Evolutionary conservation across 2,888 invertebrate species (phyloP).

Genomic region (Alviniconcha strummeri): DNA sequence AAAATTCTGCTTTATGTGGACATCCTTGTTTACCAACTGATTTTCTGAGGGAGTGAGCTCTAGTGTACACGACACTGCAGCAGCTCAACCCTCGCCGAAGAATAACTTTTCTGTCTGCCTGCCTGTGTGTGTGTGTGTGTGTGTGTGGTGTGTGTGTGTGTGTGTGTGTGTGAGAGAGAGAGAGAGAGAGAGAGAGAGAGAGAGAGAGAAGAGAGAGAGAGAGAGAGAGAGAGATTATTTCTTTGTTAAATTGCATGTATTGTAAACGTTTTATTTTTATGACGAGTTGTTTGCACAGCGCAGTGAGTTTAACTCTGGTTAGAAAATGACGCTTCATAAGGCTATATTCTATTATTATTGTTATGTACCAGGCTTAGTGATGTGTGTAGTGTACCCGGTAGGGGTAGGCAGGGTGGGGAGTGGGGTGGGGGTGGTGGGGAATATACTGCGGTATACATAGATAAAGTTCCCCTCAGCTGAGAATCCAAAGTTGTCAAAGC

Average conservation of each 20-base stretch:
- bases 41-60: too few species aligned
- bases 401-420: too few species aligned
- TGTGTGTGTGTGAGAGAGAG: constrained; percentile 1
- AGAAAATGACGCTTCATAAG: not conserved
- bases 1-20: not conserved
- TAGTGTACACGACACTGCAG: not conserved
- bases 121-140: not conserved
- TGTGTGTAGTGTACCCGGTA: too few species aligned
- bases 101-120: not conserved
- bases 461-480: too few species aligned
- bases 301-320: not conserved
- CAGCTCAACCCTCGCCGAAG: not conserved
- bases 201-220: not conserved
- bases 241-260: too few species aligned
- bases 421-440: too few species aligned
- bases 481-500: too few species aligned
- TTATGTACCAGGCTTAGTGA: too few species aligned
- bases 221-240: not conserved
- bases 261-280: too few species aligned
- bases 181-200: not conserved
- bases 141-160: not conserved
- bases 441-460: too few species aligned
- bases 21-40: not conserved
- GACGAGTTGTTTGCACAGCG: not conserved
- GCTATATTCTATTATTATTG: too few species aligned